A percentile compares a stretch with the other conserved stretches of the same genome.
phyloP scores from a whole-genome alignment of 1,140 invertebrate species.

The Brachionus calyciflorus region DNA sequence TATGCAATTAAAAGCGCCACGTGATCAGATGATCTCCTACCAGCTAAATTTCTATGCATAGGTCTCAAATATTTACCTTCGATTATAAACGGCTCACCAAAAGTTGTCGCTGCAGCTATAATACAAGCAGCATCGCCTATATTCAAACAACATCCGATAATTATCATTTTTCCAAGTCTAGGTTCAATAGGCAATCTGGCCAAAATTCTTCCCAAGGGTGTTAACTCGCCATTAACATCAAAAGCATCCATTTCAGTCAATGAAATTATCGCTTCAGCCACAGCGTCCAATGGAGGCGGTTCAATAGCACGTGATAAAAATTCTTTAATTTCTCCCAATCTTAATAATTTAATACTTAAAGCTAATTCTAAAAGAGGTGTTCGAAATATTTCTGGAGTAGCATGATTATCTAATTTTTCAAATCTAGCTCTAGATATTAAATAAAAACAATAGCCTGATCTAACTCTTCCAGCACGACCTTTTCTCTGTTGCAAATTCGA shows the following conservation, averaged over 20 bases:
- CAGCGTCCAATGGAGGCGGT: conserved; percentile 62
- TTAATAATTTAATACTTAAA: conserved; percentile 62
- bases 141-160: conserved; percentile 61
- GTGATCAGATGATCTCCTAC: conserved; percentile 84
- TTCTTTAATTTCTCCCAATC: conserved; percentile 51
- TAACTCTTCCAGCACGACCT: conserved; percentile 70
- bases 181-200: conserved; percentile 63
- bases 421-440: conserved; percentile 64
- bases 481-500: conserved; percentile 68
- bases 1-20: conserved; percentile 75
- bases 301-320: conserved; percentile 63
- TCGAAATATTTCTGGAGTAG: conserved; percentile 82
- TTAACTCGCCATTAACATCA: conserved; percentile 62
- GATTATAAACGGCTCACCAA: conserved; percentile 23
- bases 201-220: conserved; percentile 61
- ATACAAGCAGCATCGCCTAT: conserved; percentile 49
- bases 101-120: conserved; percentile 27
- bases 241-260: conserved; percentile 62
- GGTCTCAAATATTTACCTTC: background rate
- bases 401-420: conserved; percentile 50
- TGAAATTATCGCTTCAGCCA: conserved; percentile 60
- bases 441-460: conserved; percentile 75
- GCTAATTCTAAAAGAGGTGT: conserved; percentile 81
- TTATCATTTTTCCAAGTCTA: conserved; percentile 62
- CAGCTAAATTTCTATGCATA: conserved; percentile 69